phyloP scores from a whole-genome alignment of 2,113 vertebrate genomes.

The Centrocercus urophasianus region DNA sequence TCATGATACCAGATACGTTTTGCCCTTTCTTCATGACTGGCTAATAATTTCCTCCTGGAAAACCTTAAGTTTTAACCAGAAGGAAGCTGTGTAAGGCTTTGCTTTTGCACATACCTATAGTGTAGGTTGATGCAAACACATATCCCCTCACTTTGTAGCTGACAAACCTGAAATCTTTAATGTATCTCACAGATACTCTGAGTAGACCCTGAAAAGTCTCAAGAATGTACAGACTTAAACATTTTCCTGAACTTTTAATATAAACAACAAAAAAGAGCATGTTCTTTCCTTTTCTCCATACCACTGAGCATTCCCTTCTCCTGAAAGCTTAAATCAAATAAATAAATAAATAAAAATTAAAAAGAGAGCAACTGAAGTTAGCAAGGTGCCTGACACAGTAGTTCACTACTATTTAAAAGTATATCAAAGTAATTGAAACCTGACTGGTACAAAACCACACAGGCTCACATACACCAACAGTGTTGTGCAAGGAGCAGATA shows the following conservation, averaged over 20 bases:
- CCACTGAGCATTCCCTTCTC: not conserved
- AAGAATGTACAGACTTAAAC: not conserved
- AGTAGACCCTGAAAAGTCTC: not conserved
- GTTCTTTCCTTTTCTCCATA: not conserved
- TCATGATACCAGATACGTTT: not conserved
- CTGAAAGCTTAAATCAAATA: not conserved
- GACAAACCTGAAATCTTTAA: not conserved
- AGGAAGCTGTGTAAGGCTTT: not conserved
- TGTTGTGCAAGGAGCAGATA: not conserved
- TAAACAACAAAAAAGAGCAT: not conserved
- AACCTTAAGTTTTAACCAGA: not conserved
- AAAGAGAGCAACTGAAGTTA: not conserved
- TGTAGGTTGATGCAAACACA: not conserved
- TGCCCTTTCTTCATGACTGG: not conserved
- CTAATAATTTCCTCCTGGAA: not conserved
- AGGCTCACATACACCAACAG: not conserved
- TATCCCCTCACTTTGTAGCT: not conserved
- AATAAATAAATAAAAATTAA: too few relatives aligned
- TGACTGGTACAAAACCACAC: not conserved
- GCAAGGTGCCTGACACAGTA: not conserved
- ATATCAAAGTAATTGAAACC: not conserved
- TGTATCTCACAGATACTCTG: not conserved
- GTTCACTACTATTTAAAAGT: not conserved
- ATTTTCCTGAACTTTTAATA: not conserved
- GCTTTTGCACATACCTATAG: not conserved